These are phyloP conservation scores for Acanthornis magna DNA, from an alignment of 2,797 vertebrate genomes.

Conservation along the genomic window DNA sequence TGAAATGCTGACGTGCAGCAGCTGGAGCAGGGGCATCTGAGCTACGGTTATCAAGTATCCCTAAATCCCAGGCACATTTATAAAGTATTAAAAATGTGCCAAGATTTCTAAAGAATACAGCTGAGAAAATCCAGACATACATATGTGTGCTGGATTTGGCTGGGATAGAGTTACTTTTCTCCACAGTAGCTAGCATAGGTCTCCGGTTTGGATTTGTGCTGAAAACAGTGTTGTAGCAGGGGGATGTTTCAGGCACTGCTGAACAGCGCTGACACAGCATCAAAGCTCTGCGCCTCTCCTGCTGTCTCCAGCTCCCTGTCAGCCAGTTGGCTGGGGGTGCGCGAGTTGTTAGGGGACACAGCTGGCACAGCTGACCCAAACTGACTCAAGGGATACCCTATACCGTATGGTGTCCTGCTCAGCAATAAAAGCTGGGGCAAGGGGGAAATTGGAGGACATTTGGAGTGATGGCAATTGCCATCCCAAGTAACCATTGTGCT, in stretches of 20 bases:
- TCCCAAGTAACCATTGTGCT: not conserved
- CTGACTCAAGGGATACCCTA: not conserved
- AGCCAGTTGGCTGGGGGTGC: fast-evolving
- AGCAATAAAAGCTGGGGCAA: not conserved
- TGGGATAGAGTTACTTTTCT: not conserved
- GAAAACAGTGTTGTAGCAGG: not conserved
- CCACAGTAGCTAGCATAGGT: not conserved
- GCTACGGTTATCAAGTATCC: not conserved
- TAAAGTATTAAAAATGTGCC: not conserved
- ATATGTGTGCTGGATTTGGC: not conserved
- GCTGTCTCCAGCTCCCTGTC: not conserved
- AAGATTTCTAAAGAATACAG: not conserved
- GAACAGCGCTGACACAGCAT: not conserved
- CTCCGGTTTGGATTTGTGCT: not conserved
- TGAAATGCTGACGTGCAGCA: constrained; percentile 8
- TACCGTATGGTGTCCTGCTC: fast-evolving
- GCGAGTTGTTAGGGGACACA: not conserved
- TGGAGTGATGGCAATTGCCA: not conserved
- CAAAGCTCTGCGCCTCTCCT: not conserved
- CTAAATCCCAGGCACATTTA: constrained; percentile 20
- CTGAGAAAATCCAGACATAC: not conserved
- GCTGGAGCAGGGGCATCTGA: not conserved
- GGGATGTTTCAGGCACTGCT: not conserved
- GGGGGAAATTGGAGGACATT: not conserved
- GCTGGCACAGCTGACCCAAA: not conserved